A percentile compares a stretch with the other conserved stretches of the same genome.
Conservation (phyloP, 2,797 vertebrate species). For the Poecilia wingei region DNA sequence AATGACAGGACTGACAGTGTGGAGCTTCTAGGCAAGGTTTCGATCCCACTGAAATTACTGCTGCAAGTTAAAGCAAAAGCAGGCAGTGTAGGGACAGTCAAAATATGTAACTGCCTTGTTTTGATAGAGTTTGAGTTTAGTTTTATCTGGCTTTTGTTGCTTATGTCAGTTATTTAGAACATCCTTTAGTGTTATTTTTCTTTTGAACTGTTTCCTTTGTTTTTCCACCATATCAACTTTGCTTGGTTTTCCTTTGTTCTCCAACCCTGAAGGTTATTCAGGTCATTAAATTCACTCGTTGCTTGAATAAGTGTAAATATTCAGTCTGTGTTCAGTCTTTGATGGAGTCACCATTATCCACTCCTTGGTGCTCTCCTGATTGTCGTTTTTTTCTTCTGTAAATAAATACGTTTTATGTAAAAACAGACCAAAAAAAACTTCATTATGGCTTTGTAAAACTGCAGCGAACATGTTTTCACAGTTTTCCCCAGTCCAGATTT, state of each 20-base stretch:
- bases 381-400: background rate
- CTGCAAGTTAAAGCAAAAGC: background rate
- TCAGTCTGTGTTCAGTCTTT: background rate
- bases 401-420: background rate
- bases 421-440: background rate
- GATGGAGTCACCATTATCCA: background rate
- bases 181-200: background rate
- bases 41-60: conserved; percentile 19
- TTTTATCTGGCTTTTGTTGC: background rate
- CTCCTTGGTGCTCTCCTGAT: background rate
- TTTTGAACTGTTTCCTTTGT: background rate
- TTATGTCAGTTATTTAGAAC: background rate
- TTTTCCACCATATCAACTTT: background rate
- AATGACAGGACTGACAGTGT: conserved; percentile 41
- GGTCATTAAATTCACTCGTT: background rate
- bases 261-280: background rate
- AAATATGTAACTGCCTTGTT: background rate
- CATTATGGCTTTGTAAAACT: background rate
- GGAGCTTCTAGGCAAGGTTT: conserved; percentile 26
- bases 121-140: background rate
- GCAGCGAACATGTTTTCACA: background rate
- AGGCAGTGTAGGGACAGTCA: background rate
- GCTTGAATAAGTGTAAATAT: background rate
- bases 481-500: background rate
- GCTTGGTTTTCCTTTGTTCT: background rate